These are phyloP conservation scores for Pseudolaguvia tuberculata DNA, from an alignment of 2,113 vertebrate genomes.

Conservation along the genomic window DNA sequence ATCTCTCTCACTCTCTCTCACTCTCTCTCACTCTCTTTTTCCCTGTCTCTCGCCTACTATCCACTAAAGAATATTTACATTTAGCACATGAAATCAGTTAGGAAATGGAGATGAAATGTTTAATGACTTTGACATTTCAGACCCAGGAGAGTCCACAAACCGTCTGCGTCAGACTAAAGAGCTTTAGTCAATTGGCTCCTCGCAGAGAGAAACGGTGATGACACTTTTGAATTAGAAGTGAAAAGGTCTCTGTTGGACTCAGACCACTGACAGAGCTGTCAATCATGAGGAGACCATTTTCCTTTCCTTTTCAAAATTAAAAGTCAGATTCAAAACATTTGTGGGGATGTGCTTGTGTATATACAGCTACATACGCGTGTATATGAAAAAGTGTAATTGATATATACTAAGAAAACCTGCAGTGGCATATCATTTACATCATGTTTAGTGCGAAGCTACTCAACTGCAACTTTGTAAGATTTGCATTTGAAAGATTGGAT, in stretches of 20 bases:
- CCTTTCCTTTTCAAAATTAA: constrained; percentile 26
- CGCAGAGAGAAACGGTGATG: constrained; percentile 47
- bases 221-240: constrained; percentile 43
- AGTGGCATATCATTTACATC: not conserved
- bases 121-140: constrained; percentile 55
- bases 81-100: constrained; percentile 54
- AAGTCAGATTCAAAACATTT: constrained; percentile 31
- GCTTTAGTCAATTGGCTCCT: constrained; percentile 37
- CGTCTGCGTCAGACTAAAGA: constrained; percentile 38
- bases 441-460: not conserved
- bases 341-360: constrained; percentile 16
- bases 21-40: not conserved
- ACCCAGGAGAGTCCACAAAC: constrained; percentile 49
- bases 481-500: not conserved
- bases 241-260: constrained; percentile 45
- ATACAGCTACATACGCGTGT: constrained; percentile 4
- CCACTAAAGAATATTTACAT: constrained; percentile 48
- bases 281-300: constrained; percentile 31
- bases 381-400: constrained; percentile 13
- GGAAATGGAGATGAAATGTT: constrained; percentile 45
- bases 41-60: constrained; percentile 5
- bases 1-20: not conserved
- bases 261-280: constrained; percentile 60
- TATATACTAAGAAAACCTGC: constrained; percentile 41
- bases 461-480: not conserved